Conservation (phyloP, 2,797 vertebrate species). For the Prionace glauca region DNA sequence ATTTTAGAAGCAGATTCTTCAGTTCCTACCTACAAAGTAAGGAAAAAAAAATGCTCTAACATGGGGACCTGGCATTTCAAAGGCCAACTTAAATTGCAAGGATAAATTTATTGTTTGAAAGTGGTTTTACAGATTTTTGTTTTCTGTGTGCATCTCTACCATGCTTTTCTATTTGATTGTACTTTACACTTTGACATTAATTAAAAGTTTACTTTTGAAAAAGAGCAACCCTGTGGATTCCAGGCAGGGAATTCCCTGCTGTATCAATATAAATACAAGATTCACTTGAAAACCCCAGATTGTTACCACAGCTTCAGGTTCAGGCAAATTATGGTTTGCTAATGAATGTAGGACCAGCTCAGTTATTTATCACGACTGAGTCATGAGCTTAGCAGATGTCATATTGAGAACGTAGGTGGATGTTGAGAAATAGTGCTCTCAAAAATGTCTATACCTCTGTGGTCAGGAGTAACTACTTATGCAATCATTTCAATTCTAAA, state of each 20-base stretch:
- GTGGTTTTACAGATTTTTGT: not conserved
- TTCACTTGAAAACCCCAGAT: slow-evolving; percentile 15
- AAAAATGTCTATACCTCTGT: not conserved
- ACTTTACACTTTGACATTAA: not conserved
- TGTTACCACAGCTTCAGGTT: slow-evolving; percentile 4
- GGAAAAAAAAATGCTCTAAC: not conserved
- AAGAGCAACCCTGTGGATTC: not conserved
- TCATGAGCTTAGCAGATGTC: not conserved
- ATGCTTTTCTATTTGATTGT: not conserved
- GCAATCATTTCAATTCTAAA: not conserved
- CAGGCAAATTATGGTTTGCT: not conserved
- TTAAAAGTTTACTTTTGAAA: not conserved
- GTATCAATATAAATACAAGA: not conserved
- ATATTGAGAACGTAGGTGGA: not conserved
- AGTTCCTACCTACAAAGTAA: not conserved
- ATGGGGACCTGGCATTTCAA: not conserved
- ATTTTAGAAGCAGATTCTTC: not conserved
- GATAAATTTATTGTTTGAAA: not conserved
- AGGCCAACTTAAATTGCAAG: not conserved
- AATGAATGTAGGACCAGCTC: not conserved
- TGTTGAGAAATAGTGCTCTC: not conserved
- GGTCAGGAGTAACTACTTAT: not conserved
- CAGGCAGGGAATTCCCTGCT: not conserved
- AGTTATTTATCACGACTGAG: not conserved
- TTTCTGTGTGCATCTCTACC: not conserved